phyloP scores from a whole-genome alignment of 2,113 vertebrate species.

The Macrotus californicus region DNA sequence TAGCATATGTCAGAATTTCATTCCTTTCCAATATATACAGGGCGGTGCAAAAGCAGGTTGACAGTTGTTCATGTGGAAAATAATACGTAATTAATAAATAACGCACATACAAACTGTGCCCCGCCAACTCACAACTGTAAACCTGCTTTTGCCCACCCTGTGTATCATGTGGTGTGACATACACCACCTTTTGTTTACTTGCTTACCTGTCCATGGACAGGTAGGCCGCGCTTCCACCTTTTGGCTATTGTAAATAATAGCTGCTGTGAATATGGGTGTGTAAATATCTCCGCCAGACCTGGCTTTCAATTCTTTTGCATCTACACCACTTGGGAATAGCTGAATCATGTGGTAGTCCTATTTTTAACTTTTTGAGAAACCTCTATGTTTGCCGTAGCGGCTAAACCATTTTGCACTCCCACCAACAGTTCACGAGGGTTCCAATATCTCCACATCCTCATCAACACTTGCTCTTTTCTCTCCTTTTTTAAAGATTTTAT shows the following conservation, averaged over 20 bases:
- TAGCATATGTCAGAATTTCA: not conserved
- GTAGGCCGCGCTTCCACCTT: too few relatives aligned
- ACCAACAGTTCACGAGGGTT: not conserved
- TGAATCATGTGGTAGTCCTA: not conserved
- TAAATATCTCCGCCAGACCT: not conserved
- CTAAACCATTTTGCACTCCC: not conserved
- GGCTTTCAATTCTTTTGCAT: not conserved
- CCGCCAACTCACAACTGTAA: not conserved
- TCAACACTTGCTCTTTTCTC: not conserved
- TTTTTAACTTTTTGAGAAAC: not conserved
- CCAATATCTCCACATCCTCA: not conserved
- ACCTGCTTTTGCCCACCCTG: not conserved
- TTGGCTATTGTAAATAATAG: not conserved
- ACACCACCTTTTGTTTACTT: not conserved
- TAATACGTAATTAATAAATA: not conserved
- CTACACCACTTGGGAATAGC: not conserved
- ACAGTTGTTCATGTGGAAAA: not conserved
- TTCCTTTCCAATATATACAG: not conserved
- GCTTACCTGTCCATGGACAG: not conserved
- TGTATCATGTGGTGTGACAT: not conserved
- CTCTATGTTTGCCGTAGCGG: not conserved
- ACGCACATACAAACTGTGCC: not conserved
- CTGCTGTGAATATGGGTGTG: not conserved
- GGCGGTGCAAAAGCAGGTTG: not conserved
- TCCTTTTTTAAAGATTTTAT: too few relatives aligned